phyloP scores from a whole-genome alignment of 1,140 invertebrate species.

The Drosophila nannoptera region DNA sequence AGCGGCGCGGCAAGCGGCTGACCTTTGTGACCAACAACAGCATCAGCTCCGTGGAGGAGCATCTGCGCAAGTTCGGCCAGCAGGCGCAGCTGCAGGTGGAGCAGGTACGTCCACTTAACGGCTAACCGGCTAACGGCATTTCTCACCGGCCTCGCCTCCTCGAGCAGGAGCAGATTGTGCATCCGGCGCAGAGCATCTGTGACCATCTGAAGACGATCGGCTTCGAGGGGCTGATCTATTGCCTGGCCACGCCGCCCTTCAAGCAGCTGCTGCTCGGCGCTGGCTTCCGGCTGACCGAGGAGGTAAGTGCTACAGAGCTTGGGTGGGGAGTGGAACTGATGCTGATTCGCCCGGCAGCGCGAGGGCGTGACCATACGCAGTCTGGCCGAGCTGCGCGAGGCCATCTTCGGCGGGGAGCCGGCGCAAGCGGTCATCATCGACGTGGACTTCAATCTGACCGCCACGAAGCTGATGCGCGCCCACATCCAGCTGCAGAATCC shows the following conservation, averaged over 20 bases:
- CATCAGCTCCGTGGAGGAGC: slow-evolving; percentile 74
- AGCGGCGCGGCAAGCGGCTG: slow-evolving; percentile 83
- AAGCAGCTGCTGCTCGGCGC: slow-evolving; percentile 66
- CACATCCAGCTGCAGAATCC: slow-evolving; percentile 79
- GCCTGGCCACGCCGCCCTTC: slow-evolving; percentile 68
- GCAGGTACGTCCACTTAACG: slow-evolving; percentile 16
- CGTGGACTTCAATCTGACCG: slow-evolving; percentile 80
- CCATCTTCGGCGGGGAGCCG: slow-evolving; percentile 74
- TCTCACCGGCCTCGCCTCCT: neutral
- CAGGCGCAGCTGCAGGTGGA: slow-evolving; percentile 32
- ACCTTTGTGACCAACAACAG: slow-evolving; percentile 88
- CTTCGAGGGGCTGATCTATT: slow-evolving; percentile 79
- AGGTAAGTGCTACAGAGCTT: slow-evolving; percentile 67
- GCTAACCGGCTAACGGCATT: neutral
- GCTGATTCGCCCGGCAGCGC: slow-evolving; percentile 53
- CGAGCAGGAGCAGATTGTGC: slow-evolving; percentile 71
- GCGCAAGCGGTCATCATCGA: slow-evolving; percentile 81
- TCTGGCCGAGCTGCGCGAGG: slow-evolving; percentile 72
- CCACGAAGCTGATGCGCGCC: slow-evolving; percentile 80
- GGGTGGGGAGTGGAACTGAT: slow-evolving; percentile 32
- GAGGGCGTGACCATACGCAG: slow-evolving; percentile 60
- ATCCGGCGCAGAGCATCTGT: slow-evolving; percentile 77
- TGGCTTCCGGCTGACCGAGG: slow-evolving; percentile 79
- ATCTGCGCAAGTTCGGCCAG: slow-evolving; percentile 59
- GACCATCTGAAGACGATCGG: slow-evolving; percentile 79